Evolutionary conservation across 1,140 invertebrate genomes (phyloP), one percentile per base, ranked within the genome.

Genomic region (Drosophila arizonae): DNA sequence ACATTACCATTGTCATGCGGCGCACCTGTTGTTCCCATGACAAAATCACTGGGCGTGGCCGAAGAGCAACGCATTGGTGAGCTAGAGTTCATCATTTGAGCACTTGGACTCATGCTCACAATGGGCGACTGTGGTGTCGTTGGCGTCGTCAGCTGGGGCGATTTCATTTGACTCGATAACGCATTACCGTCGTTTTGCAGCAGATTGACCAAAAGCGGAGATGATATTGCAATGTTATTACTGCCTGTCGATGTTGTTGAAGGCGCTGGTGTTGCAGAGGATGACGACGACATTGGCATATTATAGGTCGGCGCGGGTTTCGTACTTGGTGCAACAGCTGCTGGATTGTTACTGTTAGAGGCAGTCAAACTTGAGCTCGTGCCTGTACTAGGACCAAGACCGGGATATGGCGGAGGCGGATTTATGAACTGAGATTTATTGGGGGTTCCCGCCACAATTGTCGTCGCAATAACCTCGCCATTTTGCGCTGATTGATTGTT

Each of bases 191-290:
- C 96, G 90, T 96, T 98, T 93, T 98, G 97, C 75, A 98, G 92
- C 61, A 98, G 92, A 92, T 98, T 98, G 3, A 98, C 97, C 48
- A 98, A 93, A 58, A 98, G 92, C n/a, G 97, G 97, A 91, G 96
- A 97, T 66, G 96, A 96, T 79, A 96, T 94, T 58, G 88, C 90
- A 65, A 91, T 91, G 58, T 91, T 91, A 57, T 91, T 91, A 46
- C 77, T 81, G 24, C 69, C 73, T 26, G 80, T 76, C 13, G 78
- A 45, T 71, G 92, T 73, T 71, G 90, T 72, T 92, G 92, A 33
- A 92, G 93, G 84, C 92, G 93, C 51, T 93, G 92, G 52, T 92
- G 92, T 17, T 73, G 66, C 33, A 63, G 70, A n/a, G 68, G 57
- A 33, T 48, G 66, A 15, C 69, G 71, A 71, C 60, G 74, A 17